Base-by-base conservation (phyloP, 2,797 vertebrate species). In the Salmo trutta region DNA sequence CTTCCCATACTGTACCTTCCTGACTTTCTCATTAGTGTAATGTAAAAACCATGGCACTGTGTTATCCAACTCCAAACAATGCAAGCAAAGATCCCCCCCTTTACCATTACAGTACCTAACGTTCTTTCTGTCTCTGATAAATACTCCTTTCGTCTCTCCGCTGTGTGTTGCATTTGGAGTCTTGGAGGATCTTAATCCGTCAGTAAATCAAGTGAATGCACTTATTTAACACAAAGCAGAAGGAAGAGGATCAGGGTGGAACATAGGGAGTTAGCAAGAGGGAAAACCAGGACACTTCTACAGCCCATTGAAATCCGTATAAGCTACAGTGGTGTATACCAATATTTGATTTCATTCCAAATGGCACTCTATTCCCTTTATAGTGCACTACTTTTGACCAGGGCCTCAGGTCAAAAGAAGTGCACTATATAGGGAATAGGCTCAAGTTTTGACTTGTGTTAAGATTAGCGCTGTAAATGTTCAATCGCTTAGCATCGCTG, bases 21-120 rank as follows among this genome's bases (percentile, higher is more conserved):
- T 81, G 82, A 27, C 33, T 75, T 84, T 82, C 33, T 29, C 74
- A 82, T 87, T 67, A 83, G 73, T 62, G 64, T 81, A 67, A 88
- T 79, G 74, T 77, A 65, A 77, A 90, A 88, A 84, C 33, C 77
- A 83, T 21, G 15, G 4, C 41, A 3, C 41, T 70, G 19, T 65
- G 21, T 75, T 71, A 59, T 19, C 16, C 19, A 19, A 17, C 27
- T 31, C 27, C 68, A 73, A 59, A 21, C n/a, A 64, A 24, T 56
- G 77, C 31, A 76, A 64, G 66, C 54, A 69, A 73, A 71, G 71
- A 65, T 41, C 72, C 73, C 74, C 69, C 29, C 5, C 31, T 33
- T 19, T 12, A 6, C 27, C 66, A 8, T 33, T 31, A 53, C 47
- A 47, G 29, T 72, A 69, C 74, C 59, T 82, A 78, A 27, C 62